These are phyloP conservation scores for Micronisus gabar DNA, from an alignment of 2,113 vertebrate species.

Conservation along the genomic window DNA sequence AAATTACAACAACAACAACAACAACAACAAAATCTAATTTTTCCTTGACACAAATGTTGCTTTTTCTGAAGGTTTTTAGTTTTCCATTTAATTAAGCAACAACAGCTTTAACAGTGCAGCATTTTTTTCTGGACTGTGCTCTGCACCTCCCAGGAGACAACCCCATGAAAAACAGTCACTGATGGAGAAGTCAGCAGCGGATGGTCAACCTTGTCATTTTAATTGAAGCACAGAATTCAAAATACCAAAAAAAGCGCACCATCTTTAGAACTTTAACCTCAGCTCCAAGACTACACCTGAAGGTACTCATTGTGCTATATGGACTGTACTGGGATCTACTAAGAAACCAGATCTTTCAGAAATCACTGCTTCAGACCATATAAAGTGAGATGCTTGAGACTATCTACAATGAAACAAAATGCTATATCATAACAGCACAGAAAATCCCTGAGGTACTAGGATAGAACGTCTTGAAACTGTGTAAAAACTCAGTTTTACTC, in stretches of 20 bases:
- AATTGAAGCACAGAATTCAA: neutral
- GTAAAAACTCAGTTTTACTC: neutral
- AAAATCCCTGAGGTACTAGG: neutral
- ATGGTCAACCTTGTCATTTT: neutral
- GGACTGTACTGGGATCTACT: neutral
- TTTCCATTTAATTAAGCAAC: neutral
- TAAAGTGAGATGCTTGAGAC: neutral
- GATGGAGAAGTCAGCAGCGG: neutral
- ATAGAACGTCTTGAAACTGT: neutral
- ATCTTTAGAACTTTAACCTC: neutral
- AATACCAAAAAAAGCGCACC: neutral
- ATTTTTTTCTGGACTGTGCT: neutral
- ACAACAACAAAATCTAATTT: neutral
- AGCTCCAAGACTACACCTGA: neutral
- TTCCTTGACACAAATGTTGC: neutral
- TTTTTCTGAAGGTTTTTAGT: neutral
- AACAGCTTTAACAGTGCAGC: neutral
- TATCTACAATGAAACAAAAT: neutral
- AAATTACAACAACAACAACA: neutral
- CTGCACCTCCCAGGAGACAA: neutral
- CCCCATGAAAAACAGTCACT: neutral
- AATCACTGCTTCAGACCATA: neutral
- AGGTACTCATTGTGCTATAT: neutral
- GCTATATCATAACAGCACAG: neutral
- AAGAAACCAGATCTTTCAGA: neutral